phyloP scores from a whole-genome alignment of 2,113 vertebrate genomes.

The Pangasianodon hypophthalmus region DNA sequence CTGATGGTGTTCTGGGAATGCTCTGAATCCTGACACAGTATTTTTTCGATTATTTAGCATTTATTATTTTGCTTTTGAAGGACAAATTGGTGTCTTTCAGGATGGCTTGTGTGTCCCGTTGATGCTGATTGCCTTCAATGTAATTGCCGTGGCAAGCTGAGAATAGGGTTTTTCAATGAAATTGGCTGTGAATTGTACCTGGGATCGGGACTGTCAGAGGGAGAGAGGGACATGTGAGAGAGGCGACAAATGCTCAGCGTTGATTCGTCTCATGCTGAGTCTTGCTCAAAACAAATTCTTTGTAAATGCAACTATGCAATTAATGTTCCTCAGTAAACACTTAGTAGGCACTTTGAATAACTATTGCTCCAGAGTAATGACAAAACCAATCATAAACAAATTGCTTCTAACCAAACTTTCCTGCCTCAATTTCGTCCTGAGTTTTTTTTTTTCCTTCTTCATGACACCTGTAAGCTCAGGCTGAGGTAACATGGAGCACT shows the following conservation, averaged over 20 bases:
- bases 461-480: conserved; percentile 49
- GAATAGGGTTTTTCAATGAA: conserved; percentile 50
- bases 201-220: conserved; percentile 20
- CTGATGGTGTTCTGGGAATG: conserved; percentile 41
- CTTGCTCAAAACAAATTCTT: conserved; percentile 9
- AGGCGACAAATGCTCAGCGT: conserved; percentile 13
- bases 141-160: conserved; percentile 57
- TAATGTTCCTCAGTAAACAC: conserved; percentile 2
- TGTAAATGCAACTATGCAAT: neutral
- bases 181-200: conserved; percentile 52
- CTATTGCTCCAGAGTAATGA: conserved; percentile 6
- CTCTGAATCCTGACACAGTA: conserved; percentile 31
- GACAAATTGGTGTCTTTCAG: conserved; percentile 48
- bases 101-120: conserved; percentile 23
- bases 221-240: conserved; percentile 1
- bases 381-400: conserved; percentile 27
- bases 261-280: conserved; percentile 17
- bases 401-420: neutral
- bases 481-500: conserved; percentile 45
- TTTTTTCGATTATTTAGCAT: conserved; percentile 1
- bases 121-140: conserved; percentile 48
- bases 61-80: conserved; percentile 56
- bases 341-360: neutral
- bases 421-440: neutral
- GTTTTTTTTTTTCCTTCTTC: conserved; percentile 19